A percentile compares a stretch with the other conserved stretches of the same genome.
These are phyloP conservation scores for Phyllotis vaccarum DNA, from an alignment of 2,797 vertebrate genomes.

Conservation along the genomic window DNA sequence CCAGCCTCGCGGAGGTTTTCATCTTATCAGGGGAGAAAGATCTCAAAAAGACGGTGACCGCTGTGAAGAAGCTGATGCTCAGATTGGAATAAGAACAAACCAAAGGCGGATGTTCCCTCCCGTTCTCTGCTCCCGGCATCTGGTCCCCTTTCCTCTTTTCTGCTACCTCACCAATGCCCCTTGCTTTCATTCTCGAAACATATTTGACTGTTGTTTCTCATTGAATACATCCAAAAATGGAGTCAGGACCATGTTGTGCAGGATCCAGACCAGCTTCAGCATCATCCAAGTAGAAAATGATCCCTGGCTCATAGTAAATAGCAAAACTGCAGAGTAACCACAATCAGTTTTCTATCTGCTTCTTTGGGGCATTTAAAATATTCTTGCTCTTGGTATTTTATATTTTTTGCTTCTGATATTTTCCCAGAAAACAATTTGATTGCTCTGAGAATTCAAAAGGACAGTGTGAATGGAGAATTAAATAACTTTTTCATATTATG, in stretches of 20 bases:
- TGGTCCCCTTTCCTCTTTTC: neutral
- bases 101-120: neutral
- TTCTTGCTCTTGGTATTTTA: constrained; percentile 56
- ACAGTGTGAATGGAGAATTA: constrained; percentile 68
- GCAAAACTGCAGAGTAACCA: constrained; percentile 10
- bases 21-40: neutral
- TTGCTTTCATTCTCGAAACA: neutral
- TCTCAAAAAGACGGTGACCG: neutral
- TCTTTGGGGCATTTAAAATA: constrained; percentile 36
- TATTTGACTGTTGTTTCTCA: neutral
- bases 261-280: neutral
- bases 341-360: constrained; percentile 37
- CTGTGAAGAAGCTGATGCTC: neutral
- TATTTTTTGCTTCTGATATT: constrained; percentile 63
- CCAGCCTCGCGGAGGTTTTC: neutral
- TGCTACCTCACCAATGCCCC: neutral
- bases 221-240: neutral
- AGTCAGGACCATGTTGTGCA: neutral
- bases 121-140: neutral
- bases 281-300: constrained; percentile 7
- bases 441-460: constrained; percentile 61
- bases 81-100: neutral
- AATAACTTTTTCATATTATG: constrained; percentile 59
- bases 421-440: constrained; percentile 64
- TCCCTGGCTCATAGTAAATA: neutral